Percentiles rank a stretch among this genome's conserved stretches.
Evolutionary conservation across 2,113 vertebrate species (phyloP).

Genomic region (Charadrius vociferus): DNA sequence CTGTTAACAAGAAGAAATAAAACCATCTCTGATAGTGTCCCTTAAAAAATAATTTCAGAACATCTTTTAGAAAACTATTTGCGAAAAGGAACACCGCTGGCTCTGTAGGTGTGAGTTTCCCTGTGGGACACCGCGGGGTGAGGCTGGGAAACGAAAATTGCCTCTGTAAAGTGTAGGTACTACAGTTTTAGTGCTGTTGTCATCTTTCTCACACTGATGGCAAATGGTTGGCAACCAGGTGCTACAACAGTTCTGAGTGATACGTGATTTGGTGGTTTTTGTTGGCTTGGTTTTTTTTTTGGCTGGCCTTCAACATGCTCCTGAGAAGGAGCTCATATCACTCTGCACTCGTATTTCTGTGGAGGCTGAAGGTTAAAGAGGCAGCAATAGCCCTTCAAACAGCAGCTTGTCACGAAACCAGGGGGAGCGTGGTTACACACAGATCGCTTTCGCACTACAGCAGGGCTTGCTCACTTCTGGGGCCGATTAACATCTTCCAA

Average conservation of each 20-base stretch:
- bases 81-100: not conserved
- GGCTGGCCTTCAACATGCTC: not conserved
- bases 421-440: not conserved
- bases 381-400: not conserved
- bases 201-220: not conserved
- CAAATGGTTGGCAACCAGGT: not conserved
- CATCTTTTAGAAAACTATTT: not conserved
- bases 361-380: not conserved
- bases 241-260: not conserved
- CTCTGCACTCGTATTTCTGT: not conserved
- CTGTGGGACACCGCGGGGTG: not conserved
- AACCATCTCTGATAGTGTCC: not conserved
- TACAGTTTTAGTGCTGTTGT: not conserved
- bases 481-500: not conserved
- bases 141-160: not conserved
- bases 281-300: not conserved
- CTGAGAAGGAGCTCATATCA: fast-evolving
- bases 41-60: not conserved
- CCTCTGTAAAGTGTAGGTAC: not conserved
- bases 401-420: not conserved
- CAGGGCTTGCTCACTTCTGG: not conserved
- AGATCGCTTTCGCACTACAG: not conserved
- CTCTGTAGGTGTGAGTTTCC: conserved; percentile 2
- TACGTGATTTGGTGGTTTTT: not conserved
- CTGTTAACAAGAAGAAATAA: not conserved